These are phyloP conservation scores for Diachasmimorpha longicaudata DNA, from an alignment of 1,140 invertebrate genomes.

Conservation along the genomic window DNA sequence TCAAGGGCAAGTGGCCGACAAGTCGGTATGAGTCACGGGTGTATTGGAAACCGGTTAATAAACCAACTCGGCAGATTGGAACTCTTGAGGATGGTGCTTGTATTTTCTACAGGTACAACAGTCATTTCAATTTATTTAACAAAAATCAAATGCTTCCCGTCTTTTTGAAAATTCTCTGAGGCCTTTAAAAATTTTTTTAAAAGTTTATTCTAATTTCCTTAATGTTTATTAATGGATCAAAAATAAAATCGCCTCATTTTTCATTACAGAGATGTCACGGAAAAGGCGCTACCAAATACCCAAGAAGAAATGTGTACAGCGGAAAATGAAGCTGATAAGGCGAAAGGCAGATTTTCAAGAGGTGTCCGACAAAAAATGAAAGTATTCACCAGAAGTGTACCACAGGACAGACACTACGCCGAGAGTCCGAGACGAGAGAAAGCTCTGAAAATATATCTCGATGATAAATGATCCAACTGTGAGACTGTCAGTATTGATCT, in stretches of 20 bases:
- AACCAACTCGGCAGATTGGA: constrained; percentile 70
- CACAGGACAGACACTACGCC: too few relatives aligned
- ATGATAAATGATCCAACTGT: constrained; percentile 55
- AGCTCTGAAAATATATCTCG: constrained; percentile 78
- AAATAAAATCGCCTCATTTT: too few relatives aligned
- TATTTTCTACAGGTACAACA: constrained; percentile 67
- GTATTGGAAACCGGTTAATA: constrained; percentile 69
- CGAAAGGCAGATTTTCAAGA: background rate
- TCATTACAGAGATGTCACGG: too few relatives aligned
- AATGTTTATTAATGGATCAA: too few relatives aligned
- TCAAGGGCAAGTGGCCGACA: background rate
- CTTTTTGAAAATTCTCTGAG: too few relatives aligned
- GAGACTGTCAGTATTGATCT: background rate
- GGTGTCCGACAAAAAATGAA: background rate
- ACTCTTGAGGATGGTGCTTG: constrained; percentile 67
- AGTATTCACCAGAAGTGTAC: too few relatives aligned
- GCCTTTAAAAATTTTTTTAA: too few relatives aligned
- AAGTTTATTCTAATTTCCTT: too few relatives aligned
- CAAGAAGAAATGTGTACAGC: too few relatives aligned
- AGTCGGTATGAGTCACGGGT: constrained; percentile 61
- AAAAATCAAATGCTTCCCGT: too few relatives aligned
- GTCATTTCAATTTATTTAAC: background rate
- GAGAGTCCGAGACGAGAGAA: constrained; percentile 68
- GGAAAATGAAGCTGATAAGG: background rate
- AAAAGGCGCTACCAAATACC: too few relatives aligned